Percentiles rank a stretch among this genome's conserved stretches.
These are phyloP conservation scores for Aldabrachelys gigantea DNA, from an alignment of 2,113 vertebrate species.

Conservation along the genomic window DNA sequence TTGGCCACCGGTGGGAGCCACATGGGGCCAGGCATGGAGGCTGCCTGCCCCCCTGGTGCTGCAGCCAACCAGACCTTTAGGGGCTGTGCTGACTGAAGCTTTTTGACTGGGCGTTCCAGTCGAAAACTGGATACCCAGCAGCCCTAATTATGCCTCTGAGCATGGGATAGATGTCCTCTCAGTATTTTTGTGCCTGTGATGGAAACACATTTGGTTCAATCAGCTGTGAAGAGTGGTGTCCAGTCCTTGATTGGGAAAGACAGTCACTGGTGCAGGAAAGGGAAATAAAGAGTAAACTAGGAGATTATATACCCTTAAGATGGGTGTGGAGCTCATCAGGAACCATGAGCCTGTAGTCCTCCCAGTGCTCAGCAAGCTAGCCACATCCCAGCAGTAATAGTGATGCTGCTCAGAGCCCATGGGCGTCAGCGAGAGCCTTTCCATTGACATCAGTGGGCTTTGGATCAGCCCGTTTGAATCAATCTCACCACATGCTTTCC, in stretches of 20 bases:
- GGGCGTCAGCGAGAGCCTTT: neutral
- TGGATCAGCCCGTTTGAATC: neutral
- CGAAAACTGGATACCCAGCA: no score
- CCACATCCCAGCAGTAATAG: accelerated
- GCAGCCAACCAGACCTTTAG: no score
- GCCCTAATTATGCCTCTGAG: no score
- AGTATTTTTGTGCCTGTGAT: neutral
- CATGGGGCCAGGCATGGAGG: no score
- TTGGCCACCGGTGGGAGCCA: no score
- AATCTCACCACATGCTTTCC: neutral
- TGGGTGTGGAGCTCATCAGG: neutral
- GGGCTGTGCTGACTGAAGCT: no score
- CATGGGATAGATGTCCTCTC: no score
- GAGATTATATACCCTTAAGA: neutral
- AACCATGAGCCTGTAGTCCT: neutral
- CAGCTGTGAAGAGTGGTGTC: neutral
- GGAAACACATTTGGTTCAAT: neutral
- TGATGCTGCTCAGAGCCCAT: neutral
- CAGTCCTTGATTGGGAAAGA: neutral
- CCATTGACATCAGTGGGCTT: accelerated
- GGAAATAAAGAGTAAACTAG: neutral
- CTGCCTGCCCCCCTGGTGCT: no score
- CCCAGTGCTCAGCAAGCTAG: neutral
- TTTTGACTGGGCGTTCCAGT: no score
- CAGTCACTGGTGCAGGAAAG: neutral